Conservation (phyloP, 2,888 invertebrate genomes). For the Catocala nupta region DNA sequence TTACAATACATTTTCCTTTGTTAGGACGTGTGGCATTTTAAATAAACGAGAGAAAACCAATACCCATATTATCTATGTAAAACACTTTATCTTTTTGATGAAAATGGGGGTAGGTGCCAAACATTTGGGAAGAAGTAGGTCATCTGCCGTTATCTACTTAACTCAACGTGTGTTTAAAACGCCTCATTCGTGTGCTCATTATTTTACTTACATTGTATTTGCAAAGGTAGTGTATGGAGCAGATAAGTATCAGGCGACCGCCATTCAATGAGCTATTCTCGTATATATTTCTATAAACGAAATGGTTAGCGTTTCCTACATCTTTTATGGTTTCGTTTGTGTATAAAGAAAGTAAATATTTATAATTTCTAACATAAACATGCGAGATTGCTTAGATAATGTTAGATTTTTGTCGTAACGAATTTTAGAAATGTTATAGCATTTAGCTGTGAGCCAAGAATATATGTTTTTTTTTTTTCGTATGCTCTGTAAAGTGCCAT, state of each 20-base stretch:
- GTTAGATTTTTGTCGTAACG: neutral
- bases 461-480: too few species aligned
- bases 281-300: conserved; percentile 27
- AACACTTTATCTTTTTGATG: neutral
- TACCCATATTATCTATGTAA: too few species aligned
- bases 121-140: too few species aligned
- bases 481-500: too few species aligned
- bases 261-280: too few species aligned
- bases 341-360: conserved; percentile 22
- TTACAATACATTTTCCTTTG: too few species aligned
- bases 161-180: too few species aligned
- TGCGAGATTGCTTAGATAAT: conserved; percentile 22
- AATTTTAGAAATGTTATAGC: too few species aligned
- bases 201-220: conserved; percentile 14
- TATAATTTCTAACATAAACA: conserved; percentile 39
- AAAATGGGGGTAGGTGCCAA: neutral
- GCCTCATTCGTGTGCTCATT: neutral
- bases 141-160: too few species aligned
- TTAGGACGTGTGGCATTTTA: too few species aligned
- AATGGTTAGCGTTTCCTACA: conserved; percentile 25
- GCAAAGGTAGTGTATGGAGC: conserved; percentile 16
- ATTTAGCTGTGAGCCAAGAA: too few species aligned
- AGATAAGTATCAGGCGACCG: conserved; percentile 4
- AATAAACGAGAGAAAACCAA: too few species aligned
- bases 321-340: conserved; percentile 27